Percentiles rank a stretch among this genome's conserved stretches.
Evolutionary conservation across 2,888 invertebrate species (phyloP).

Genomic region (Hydroisotoma schaefferi): DNA sequence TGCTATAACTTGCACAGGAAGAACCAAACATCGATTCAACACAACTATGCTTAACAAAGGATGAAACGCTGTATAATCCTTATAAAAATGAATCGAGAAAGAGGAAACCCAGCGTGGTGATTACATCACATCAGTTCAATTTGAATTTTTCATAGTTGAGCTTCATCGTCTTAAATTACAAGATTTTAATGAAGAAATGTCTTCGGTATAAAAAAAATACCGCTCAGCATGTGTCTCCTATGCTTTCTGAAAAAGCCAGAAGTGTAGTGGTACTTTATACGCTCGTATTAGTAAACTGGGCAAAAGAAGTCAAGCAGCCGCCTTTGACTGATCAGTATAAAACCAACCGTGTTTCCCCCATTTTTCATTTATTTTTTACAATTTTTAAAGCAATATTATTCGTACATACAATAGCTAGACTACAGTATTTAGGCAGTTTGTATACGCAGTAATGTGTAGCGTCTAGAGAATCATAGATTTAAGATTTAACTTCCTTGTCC

Average conservation of each 20-base stretch:
- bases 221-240: constrained; percentile 7
- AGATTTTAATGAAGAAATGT: constrained; percentile 10
- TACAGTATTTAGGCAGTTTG: no score
- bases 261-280: no score
- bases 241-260: background rate
- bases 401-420: no score
- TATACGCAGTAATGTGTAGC: no score
- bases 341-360: background rate
- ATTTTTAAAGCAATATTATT: background rate
- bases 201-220: background rate
- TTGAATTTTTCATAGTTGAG: constrained; percentile 1
- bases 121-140: constrained; percentile 3
- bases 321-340: constrained; percentile 7
- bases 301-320: no score
- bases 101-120: background rate
- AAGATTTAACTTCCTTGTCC: background rate
- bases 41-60: no score
- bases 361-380: background rate
- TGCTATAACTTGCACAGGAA: background rate
- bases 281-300: no score
- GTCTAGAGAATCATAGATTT: no score
- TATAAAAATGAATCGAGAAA: background rate
- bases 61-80: no score
- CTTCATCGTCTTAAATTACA: constrained; percentile 9
- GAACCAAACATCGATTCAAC: no score